Conservation (phyloP, 2,113 vertebrate species). For the Climacteris rufus region DNA sequence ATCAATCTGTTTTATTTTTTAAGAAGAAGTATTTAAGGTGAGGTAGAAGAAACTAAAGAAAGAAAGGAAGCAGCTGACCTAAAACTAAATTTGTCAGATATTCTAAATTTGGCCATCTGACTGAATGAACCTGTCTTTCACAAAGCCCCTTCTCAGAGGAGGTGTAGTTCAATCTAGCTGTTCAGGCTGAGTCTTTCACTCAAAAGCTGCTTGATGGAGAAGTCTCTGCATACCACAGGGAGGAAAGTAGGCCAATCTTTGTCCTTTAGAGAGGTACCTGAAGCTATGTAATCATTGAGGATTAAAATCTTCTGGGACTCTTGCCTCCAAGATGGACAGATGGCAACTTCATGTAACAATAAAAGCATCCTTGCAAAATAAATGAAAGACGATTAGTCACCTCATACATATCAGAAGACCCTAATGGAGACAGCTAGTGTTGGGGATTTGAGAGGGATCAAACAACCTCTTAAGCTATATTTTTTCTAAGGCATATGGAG, state of each 20-base stretch:
- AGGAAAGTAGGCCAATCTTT: slow-evolving; percentile 1
- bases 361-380: not conserved
- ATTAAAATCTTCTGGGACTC: slow-evolving; percentile 18
- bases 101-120: not conserved
- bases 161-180: not conserved
- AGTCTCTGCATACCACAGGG: not conserved
- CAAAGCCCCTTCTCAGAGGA: not conserved
- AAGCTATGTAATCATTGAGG: not conserved
- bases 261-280: slow-evolving; percentile 4
- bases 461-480: not conserved
- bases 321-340: not conserved
- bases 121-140: not conserved
- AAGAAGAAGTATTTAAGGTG: not conserved
- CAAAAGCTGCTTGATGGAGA: not conserved
- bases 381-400: not conserved
- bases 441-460: not conserved
- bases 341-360: not conserved
- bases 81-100: not conserved
- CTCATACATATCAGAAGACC: not conserved
- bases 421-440: not conserved
- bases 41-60: not conserved
- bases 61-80: not conserved
- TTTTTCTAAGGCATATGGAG: not conserved
- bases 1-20: not conserved
- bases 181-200: not conserved